Percentiles rank a stretch among this genome's conserved stretches.
phyloP scores from a whole-genome alignment of 1,140 invertebrate species.

The Drosophila virilis region DNA sequence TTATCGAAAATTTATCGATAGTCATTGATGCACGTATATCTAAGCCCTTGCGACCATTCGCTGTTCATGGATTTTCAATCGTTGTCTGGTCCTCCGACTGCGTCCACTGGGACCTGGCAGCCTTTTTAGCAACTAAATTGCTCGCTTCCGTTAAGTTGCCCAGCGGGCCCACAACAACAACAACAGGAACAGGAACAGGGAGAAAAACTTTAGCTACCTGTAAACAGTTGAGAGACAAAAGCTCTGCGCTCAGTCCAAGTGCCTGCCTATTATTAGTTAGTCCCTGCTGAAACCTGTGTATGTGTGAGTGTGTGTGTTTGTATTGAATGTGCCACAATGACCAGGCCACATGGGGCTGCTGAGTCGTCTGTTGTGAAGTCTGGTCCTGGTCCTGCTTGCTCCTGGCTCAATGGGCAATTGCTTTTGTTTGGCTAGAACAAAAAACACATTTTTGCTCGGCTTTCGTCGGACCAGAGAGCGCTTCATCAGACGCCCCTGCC shows the following conservation, averaged over 20 bases:
- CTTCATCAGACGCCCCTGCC: constrained; percentile 3
- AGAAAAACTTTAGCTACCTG: constrained; percentile 65
- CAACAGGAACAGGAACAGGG: constrained; percentile 7
- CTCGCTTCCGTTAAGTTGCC: constrained; percentile 78
- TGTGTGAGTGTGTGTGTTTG: constrained; percentile 40
- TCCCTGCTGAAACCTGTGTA: constrained; percentile 23
- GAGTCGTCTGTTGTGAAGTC: constrained; percentile 27
- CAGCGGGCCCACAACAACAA: constrained; percentile 41
- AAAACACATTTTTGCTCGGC: constrained; percentile 44
- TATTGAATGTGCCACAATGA: constrained; percentile 68
- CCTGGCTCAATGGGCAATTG: constrained; percentile 63
- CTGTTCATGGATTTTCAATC: constrained; percentile 28
- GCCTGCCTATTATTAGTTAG: constrained; percentile 61
- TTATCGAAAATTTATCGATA: background rate
- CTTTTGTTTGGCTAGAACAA: constrained; percentile 72
- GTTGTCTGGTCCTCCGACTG: constrained; percentile 8
- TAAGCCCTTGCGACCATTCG: background rate
- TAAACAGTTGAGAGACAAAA: constrained; percentile 59
- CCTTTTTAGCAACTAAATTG: constrained; percentile 81
- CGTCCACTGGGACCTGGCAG: constrained; percentile 36
- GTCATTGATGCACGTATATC: background rate
- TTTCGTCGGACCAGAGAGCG: background rate
- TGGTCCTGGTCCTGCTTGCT: constrained; percentile 10
- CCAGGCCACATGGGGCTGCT: constrained; percentile 58
- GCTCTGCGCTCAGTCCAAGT: constrained; percentile 56